Evolutionary conservation across 1,140 invertebrate genomes (phyloP), one percentile per base, ranked within the genome.

Genomic region (Psix sp.): DNA sequence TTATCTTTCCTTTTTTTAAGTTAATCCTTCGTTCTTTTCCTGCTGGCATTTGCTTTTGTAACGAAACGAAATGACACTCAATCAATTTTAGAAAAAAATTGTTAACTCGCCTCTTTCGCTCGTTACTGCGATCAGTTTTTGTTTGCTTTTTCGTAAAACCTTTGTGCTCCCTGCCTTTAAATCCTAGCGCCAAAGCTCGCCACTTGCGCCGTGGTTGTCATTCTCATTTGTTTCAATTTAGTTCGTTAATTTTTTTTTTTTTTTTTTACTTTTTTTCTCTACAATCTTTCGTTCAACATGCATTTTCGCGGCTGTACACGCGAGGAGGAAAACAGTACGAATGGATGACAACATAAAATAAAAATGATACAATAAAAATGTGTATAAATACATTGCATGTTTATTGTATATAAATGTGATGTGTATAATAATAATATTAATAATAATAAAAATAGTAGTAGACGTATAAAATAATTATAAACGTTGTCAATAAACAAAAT

Each of bases 41-140:
- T 52, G 46, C 60, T 79, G 67, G 73, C 66, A 31, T 71, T 80
- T 80, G 67, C 70, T 76, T 76, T 56, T 45, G 66, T 75, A 75
- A 74, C 70, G 62, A 67, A 65, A 70, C 60, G 60, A 57, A 65
- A 63, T 71, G 59, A 72, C 52, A 59, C 45, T 65, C 33, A 42
- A 65, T 65, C 52, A 59, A 51, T 62, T 48, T 51, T 54, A 59
- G 54, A 62, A 49, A 46, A 33, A n/a, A n/a, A n/a, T n/a, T n/a
- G n/a, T 57, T 63, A 48, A 68, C 21, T 65, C 18, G 70, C 68
- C 56, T 43, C 59, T 60, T 54, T 67, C 48, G 74, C 74, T 76
- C 60, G 57, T 72, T 62, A 74, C 68, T 75, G 11, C 46, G 21
- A 59, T 71, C 54, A 62, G 46, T 65, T 48, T 66, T 71, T 63